A percentile compares a stretch with the other conserved stretches of the same genome.
Evolutionary conservation across 1,140 invertebrate genomes (phyloP).

Genomic region (Andrena cerasifolii): DNA sequence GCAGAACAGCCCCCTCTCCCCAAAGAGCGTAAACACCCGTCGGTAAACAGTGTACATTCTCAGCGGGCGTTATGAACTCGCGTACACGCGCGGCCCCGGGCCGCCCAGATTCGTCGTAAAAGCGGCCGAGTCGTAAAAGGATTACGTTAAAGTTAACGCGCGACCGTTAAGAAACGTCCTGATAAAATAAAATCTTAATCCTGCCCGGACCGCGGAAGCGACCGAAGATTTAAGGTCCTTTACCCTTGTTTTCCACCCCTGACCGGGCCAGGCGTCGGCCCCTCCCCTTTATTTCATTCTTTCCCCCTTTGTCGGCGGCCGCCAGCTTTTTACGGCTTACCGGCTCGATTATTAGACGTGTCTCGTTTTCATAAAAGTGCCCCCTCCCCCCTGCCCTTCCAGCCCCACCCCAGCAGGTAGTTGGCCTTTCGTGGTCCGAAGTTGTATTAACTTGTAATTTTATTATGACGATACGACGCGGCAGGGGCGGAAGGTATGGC

Average conservation of each 20-base stretch:
- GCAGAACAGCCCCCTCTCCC: background rate
- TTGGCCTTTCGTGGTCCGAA: background rate
- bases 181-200: constrained; percentile 80
- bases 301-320: constrained; percentile 13
- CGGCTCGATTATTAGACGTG: constrained; percentile 55
- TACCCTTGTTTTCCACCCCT: constrained; percentile 44
- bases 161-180: constrained; percentile 64
- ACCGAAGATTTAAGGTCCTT: constrained; percentile 72
- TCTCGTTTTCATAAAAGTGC: constrained; percentile 38
- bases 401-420: too few relatives aligned
- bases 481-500: background rate
- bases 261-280: background rate
- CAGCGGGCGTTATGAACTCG: constrained; percentile 31
- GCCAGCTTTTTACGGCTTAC: constrained; percentile 47
- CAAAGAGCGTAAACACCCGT: constrained; percentile 41
- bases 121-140: constrained; percentile 69
- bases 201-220: constrained; percentile 57
- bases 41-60: constrained; percentile 6
- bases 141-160: constrained; percentile 76
- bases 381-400: background rate
- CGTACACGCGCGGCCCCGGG: constrained; percentile 27
- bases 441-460: constrained; percentile 23
- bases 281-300: constrained; percentile 18
- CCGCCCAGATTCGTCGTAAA: constrained; percentile 72
- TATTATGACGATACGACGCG: background rate